phyloP scores from a whole-genome alignment of 2,888 invertebrate genomes.

The Sinhomidia bicolor region DNA sequence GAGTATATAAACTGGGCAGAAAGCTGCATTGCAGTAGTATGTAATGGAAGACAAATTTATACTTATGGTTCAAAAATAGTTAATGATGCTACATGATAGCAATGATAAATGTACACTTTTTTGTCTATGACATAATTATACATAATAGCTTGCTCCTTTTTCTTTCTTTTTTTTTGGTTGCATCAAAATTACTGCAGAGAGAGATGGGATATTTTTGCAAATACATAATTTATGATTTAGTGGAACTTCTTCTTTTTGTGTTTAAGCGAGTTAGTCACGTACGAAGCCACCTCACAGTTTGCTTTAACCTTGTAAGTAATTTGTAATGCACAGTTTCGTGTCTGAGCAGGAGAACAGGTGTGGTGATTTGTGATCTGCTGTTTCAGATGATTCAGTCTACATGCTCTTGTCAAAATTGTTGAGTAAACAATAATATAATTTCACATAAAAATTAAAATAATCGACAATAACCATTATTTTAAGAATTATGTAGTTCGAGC shows the following conservation, averaged over 20 bases:
- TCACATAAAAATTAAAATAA: no score
- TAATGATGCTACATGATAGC: neutral
- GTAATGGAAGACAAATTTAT: neutral
- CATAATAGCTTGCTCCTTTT: neutral
- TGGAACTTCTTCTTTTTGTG: neutral
- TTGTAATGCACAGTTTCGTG: neutral
- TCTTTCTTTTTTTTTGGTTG: neutral
- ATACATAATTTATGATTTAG: neutral
- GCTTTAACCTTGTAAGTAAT: neutral
- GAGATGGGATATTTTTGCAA: neutral
- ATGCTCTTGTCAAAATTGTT: no score
- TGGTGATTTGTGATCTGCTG: no score
- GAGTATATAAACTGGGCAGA: no score
- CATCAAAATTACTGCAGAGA: neutral
- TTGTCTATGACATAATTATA: conserved; percentile 1
- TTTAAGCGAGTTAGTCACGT: neutral
- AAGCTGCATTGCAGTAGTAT: neutral
- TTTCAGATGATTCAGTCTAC: no score
- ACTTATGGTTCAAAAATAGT: neutral
- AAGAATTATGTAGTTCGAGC: no score
- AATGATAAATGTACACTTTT: neutral
- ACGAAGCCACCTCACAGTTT: neutral
- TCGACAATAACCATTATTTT: no score
- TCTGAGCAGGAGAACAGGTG: no score
- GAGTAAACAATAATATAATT: no score